These are phyloP conservation scores for Loriculus beryllinus DNA, from an alignment of 2,797 vertebrate genomes.

Conservation along the genomic window DNA sequence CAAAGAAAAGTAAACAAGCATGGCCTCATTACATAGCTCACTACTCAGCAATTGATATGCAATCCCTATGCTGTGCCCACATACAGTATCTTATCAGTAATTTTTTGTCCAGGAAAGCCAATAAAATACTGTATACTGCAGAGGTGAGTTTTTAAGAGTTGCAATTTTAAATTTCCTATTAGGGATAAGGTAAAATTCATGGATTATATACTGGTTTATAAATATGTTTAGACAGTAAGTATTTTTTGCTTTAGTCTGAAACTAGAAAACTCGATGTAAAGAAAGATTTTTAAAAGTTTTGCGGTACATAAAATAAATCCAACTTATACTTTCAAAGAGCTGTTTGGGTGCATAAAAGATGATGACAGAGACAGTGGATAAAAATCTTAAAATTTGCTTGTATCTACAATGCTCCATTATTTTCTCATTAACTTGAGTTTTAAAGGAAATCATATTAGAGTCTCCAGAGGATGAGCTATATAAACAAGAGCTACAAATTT, in stretches of 20 bases:
- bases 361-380: conserved; percentile 35
- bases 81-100: conserved; percentile 29
- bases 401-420: conserved; percentile 66
- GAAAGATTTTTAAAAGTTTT: conserved; percentile 53
- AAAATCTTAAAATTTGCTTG: conserved; percentile 36
- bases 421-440: conserved; percentile 70
- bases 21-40: conserved; percentile 65
- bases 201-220: conserved; percentile 43
- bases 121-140: conserved; percentile 38
- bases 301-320: conserved; percentile 59
- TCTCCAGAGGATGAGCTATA: conserved; percentile 50
- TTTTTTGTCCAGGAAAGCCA: conserved; percentile 47
- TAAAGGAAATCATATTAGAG: conserved; percentile 68
- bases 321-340: conserved; percentile 57
- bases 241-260: conserved; percentile 39
- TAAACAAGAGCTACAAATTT: conserved; percentile 67
- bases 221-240: conserved; percentile 48
- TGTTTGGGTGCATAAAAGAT: conserved; percentile 57
- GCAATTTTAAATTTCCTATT: conserved; percentile 51
- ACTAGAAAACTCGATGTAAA: conserved; percentile 31
- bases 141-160: conserved; percentile 56
- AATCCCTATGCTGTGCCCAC: conserved; percentile 17
- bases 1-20: conserved; percentile 50
- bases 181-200: conserved; percentile 46
- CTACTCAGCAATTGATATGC: conserved; percentile 1